phyloP scores from a whole-genome alignment of 2,888 invertebrate species.

The Gasteruption jaculator region DNA sequence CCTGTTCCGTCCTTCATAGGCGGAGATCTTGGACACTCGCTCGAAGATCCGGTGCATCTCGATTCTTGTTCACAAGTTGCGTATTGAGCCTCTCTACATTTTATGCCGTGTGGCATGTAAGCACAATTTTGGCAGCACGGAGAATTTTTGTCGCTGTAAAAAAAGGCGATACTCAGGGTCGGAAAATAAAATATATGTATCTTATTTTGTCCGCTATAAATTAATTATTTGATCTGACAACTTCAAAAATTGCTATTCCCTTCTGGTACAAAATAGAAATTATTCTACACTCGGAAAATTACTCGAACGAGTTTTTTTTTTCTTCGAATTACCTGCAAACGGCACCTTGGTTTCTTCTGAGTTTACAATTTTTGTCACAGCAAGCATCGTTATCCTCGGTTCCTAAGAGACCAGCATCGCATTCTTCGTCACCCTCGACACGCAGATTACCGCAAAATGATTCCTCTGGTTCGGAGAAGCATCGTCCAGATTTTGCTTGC shows the following conservation, averaged over 20 bases:
- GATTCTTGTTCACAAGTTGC: constrained; percentile 92
- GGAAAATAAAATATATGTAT: neutral
- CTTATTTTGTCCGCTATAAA: neutral
- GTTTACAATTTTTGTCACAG: constrained; percentile 88
- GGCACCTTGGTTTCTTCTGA: constrained; percentile 77
- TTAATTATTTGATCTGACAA: neutral
- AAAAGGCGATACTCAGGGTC: constrained; percentile 9
- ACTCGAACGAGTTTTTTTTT: too few relatives aligned
- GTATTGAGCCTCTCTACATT: constrained; percentile 87
- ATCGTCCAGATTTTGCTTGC: constrained; percentile 85
- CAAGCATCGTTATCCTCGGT: constrained; percentile 92
- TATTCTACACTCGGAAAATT: constrained; percentile 79
- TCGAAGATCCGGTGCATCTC: constrained; percentile 75
- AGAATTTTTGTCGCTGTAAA: constrained; percentile 86
- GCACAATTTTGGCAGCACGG: constrained; percentile 92
- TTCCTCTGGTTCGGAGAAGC: constrained; percentile 91
- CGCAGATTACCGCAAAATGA: constrained; percentile 95
- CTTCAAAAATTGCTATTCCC: too few relatives aligned
- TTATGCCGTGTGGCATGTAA: constrained; percentile 75
- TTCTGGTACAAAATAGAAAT: too few relatives aligned
- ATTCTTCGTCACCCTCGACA: constrained; percentile 94
- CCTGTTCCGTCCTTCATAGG: constrained; percentile 82
- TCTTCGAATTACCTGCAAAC: constrained; percentile 80
- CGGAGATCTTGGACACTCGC: constrained; percentile 81
- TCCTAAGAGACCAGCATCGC: constrained; percentile 90